A percentile compares a stretch with the other conserved stretches of the same genome.
phyloP scores from a whole-genome alignment of 1,140 invertebrate genomes.

The Eriosoma lanigerum region DNA sequence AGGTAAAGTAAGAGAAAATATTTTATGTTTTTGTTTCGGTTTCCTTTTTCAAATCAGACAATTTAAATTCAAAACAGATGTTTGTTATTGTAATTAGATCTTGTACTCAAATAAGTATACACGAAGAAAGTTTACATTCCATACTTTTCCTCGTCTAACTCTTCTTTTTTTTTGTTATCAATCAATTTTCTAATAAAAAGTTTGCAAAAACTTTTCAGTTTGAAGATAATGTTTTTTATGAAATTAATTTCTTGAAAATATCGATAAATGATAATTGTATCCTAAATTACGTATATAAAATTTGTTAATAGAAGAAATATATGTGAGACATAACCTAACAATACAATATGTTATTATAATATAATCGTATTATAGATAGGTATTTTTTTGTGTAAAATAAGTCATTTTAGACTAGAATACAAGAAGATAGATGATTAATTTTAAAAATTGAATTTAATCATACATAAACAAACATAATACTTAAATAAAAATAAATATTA shows the following conservation, averaged over 20 bases:
- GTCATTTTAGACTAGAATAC: too few species aligned
- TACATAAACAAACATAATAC: too few species aligned
- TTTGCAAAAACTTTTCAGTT: background rate
- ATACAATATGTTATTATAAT: too few species aligned
- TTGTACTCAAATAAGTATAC: constrained; percentile 15
- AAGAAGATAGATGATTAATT: too few species aligned
- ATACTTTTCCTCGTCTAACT: constrained; percentile 2
- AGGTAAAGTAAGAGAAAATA: background rate
- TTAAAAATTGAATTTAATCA: too few species aligned
- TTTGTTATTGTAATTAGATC: constrained; percentile 37
- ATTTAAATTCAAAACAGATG: constrained; percentile 44
- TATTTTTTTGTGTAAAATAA: too few species aligned
- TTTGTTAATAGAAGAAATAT: too few species aligned
- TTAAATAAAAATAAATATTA: too few species aligned
- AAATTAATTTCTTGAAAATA: constrained; percentile 10
- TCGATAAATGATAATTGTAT: too few species aligned
- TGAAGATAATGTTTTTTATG: background rate
- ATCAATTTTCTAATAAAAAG: background rate
- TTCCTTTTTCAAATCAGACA: constrained; percentile 40
- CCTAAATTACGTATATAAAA: too few species aligned
- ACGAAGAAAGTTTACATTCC: constrained; percentile 25
- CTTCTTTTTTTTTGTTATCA: background rate
- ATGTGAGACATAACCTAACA: too few species aligned
- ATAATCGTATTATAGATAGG: too few species aligned
- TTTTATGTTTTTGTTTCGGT: constrained; percentile 26